phyloP scores from a whole-genome alignment of 64 coral and sea anemone genomes.

The Montipora cactus region DNA sequence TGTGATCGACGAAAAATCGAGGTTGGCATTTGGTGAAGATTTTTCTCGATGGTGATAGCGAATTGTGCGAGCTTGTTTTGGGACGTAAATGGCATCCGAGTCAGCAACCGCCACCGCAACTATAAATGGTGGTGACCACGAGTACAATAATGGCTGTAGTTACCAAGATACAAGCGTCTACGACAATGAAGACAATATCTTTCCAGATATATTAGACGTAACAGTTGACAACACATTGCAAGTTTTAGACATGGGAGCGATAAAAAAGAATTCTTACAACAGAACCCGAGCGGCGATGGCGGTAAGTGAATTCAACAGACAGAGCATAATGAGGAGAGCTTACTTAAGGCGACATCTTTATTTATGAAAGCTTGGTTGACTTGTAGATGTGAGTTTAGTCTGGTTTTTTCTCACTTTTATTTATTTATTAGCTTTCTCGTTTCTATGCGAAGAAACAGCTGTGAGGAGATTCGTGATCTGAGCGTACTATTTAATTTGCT shows the following conservation, averaged over 20 bases:
- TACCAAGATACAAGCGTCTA: slow-evolving; percentile 46
- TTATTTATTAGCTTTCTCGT: slow-evolving; percentile 38
- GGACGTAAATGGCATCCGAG: neutral
- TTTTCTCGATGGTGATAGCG: slow-evolving; percentile 55
- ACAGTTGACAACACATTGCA: slow-evolving; percentile 33
- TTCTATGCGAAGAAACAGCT: slow-evolving; percentile 20
- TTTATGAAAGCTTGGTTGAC: neutral
- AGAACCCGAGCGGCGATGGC: slow-evolving; percentile 56
- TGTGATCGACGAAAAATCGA: slow-evolving; percentile 19
- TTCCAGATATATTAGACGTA: slow-evolving; percentile 48
- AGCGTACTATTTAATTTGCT: neutral
- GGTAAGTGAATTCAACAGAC: slow-evolving; percentile 18
- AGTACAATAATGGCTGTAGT: neutral
- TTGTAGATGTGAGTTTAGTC: slow-evolving; percentile 42
- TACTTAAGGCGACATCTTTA: neutral
- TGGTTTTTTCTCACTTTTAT: slow-evolving; percentile 6
- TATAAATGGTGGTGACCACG: slow-evolving; percentile 24
- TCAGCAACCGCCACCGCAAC: slow-evolving; percentile 1
- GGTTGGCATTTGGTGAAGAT: neutral
- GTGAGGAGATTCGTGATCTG: neutral
- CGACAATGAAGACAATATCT: slow-evolving; percentile 25
- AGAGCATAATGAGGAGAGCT: neutral
- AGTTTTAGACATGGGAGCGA: slow-evolving; percentile 69
- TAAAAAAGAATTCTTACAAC: slow-evolving; percentile 50
- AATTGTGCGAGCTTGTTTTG: neutral